Conservation (phyloP, 2,113 vertebrate species). For the Pelobates fuscus region DNA sequence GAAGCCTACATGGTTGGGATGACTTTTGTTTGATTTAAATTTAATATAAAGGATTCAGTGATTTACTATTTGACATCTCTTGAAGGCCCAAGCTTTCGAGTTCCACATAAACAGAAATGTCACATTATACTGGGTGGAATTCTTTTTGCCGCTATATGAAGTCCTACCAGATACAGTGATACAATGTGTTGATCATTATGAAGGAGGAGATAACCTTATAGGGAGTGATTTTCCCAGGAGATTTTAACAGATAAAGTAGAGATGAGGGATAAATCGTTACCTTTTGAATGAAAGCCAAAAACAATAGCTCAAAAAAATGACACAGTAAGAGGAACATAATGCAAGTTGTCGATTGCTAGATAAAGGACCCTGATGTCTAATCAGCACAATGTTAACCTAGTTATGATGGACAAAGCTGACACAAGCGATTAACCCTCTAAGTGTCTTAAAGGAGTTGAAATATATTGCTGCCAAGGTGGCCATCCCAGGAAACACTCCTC, state of each 20-base stretch:
- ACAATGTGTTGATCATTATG: slow-evolving; percentile 15
- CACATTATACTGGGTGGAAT: background rate
- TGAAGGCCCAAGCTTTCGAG: too few species aligned
- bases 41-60: too few species aligned
- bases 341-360: slow-evolving; percentile 24
- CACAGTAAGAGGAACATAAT: slow-evolving; percentile 37
- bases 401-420: slow-evolving; percentile 22
- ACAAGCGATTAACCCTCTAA: background rate
- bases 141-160: slow-evolving; percentile 10
- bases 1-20: too few species aligned
- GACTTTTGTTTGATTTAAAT: too few species aligned
- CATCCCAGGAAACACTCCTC: background rate
- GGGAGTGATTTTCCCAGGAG: slow-evolving; percentile 27
- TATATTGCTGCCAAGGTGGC: too few species aligned
- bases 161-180: slow-evolving; percentile 24
- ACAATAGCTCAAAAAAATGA: slow-evolving; percentile 39
- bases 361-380: background rate
- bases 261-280: slow-evolving; percentile 33
- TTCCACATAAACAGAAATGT: too few species aligned
- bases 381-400: slow-evolving; percentile 45
- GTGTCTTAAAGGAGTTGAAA: background rate
- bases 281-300: slow-evolving; percentile 28
- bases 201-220: slow-evolving; percentile 5
- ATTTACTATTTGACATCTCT: too few species aligned
- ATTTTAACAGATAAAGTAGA: background rate